phyloP scores from a whole-genome alignment of 2,888 invertebrate species.

The Unio pictorum region DNA sequence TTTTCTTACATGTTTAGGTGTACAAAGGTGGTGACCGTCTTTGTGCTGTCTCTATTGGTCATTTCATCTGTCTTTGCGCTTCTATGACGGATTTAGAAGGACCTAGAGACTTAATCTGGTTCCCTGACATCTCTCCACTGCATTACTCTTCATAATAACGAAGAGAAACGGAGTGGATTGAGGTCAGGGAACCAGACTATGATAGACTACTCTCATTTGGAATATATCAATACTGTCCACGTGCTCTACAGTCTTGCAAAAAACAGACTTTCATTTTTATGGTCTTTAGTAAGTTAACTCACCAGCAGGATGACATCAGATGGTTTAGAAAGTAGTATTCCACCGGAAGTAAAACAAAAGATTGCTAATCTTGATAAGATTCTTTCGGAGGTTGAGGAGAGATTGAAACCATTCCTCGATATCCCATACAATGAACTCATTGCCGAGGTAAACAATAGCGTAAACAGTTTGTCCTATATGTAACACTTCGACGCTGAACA shows the following conservation, averaged over 20 bases:
- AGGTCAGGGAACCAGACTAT: no score
- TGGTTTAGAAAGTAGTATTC: slow-evolving; percentile 24
- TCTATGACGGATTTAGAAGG: no score
- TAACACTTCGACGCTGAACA: no score
- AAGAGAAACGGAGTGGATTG: no score
- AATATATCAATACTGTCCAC: no score
- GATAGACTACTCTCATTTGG: slow-evolving; percentile 4
- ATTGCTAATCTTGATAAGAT: slow-evolving; percentile 51
- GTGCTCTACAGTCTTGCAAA: not conserved
- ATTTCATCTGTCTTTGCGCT: no score
- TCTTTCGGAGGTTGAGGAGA: slow-evolving; percentile 52
- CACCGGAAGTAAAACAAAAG: slow-evolving; percentile 52
- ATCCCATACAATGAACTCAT: slow-evolving; percentile 47
- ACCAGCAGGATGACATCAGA: not conserved
- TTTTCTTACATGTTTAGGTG: no score
- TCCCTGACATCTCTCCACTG: no score
- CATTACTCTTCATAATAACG: no score
- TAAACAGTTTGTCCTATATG: not conserved
- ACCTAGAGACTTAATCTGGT: no score
- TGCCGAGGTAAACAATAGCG: slow-evolving; percentile 38
- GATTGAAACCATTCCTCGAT: slow-evolving; percentile 47
- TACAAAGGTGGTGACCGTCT: no score
- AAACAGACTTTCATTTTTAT: not conserved
- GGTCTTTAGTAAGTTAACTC: not conserved
- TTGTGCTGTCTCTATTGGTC: no score